These are phyloP conservation scores for Eclectus roratus DNA, from an alignment of 2,113 vertebrate genomes.

Conservation along the genomic window DNA sequence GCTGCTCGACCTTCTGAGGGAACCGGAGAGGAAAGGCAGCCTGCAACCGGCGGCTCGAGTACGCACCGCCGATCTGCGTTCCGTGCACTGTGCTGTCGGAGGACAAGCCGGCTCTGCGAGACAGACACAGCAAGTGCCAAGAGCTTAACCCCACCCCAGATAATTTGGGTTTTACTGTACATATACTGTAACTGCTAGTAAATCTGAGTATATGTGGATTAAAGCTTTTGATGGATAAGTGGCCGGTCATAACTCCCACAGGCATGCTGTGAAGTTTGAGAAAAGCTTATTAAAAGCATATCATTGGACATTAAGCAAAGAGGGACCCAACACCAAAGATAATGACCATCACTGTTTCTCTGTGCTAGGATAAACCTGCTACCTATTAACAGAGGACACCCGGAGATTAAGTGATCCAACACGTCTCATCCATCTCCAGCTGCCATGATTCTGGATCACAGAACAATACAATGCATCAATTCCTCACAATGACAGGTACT, in stretches of 20 bases:
- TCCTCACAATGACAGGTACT: neutral
- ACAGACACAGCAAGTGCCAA: rapidly evolving
- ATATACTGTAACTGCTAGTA: rapidly evolving
- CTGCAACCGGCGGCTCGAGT: rapidly evolving
- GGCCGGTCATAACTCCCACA: neutral
- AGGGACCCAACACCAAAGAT: neutral
- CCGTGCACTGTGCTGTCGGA: rapidly evolving
- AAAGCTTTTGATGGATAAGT: neutral
- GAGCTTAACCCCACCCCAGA: rapidly evolving
- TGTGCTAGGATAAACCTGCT: neutral
- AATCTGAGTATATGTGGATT: neutral
- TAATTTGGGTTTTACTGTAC: neutral
- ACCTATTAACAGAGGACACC: neutral
- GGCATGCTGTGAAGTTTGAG: neutral
- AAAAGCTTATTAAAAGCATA: neutral
- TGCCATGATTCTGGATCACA: neutral
- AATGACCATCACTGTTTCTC: neutral
- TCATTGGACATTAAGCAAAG: neutral
- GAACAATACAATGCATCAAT: neutral
- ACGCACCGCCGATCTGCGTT: rapidly evolving
- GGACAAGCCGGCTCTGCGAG: neutral
- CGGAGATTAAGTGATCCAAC: neutral
- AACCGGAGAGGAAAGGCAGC: neutral
- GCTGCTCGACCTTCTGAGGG: rapidly evolving
- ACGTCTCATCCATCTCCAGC: neutral